Evolutionary conservation across 2,113 vertebrate genomes (phyloP).

Genomic region (Strigops habroptila): DNA sequence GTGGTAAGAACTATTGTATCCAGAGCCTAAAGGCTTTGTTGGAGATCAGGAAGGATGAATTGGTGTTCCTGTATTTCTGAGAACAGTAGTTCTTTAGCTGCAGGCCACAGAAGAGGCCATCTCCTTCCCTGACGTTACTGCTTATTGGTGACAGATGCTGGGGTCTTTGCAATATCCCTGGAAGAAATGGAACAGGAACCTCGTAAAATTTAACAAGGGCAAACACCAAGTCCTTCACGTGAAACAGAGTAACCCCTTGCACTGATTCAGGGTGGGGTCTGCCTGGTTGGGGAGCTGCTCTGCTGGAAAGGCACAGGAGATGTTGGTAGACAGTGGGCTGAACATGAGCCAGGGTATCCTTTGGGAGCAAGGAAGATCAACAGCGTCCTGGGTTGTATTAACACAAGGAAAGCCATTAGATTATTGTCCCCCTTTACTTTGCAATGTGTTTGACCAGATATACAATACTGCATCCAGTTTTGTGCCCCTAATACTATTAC

Average conservation of each 20-base stretch:
- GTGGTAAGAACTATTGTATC: background rate
- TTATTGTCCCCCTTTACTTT: background rate
- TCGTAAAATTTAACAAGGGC: background rate
- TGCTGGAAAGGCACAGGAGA: background rate
- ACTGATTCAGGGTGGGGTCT: background rate
- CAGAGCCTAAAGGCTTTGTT: background rate
- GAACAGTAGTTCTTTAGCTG: background rate
- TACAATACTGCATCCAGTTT: background rate
- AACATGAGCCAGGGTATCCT: background rate
- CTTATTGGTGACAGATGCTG: background rate
- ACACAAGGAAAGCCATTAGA: background rate
- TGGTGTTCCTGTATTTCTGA: background rate
- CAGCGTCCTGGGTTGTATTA: background rate
- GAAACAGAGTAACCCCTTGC: background rate
- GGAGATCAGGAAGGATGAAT: accelerated
- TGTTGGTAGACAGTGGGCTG: background rate
- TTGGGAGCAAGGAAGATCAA: background rate
- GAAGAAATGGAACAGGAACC: background rate
- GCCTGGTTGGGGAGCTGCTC: background rate
- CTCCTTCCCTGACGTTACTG: background rate
- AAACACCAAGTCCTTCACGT: background rate
- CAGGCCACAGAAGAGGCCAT: background rate
- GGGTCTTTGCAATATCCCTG: background rate
- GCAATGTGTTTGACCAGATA: background rate
- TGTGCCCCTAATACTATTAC: background rate